Conservation (phyloP, 2,797 vertebrate genomes). For the Leucoraja ocellata region DNA sequence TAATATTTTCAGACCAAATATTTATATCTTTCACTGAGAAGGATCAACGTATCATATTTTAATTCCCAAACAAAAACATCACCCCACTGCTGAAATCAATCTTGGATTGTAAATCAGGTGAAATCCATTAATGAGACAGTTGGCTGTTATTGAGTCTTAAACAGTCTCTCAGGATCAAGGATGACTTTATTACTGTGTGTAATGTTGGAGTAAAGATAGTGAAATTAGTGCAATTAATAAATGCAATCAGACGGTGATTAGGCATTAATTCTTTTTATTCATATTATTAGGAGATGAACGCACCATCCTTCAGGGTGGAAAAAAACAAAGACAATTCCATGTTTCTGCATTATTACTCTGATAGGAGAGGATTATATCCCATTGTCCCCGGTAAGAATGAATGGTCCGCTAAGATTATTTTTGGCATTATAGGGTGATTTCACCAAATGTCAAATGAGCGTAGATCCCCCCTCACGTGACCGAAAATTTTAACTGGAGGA, state of each 20-base stretch:
- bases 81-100: not conserved
- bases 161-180: no score
- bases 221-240: not conserved
- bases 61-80: not conserved
- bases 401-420: not conserved
- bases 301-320: constrained; percentile 65
- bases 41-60: not conserved
- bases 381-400: constrained; percentile 59
- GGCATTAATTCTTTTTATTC: not conserved
- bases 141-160: not conserved
- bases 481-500: no score
- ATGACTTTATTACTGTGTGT: no score
- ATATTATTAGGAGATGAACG: constrained; percentile 62
- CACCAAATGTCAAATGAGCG: no score
- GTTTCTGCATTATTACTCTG: constrained; percentile 65
- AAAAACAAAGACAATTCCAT: constrained; percentile 61
- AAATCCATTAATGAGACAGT: not conserved
- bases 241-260: not conserved
- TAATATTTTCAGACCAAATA: not conserved
- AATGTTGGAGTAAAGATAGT: not conserved
- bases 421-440: no score
- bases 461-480: no score
- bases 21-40: not conserved
- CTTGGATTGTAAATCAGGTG: not conserved
- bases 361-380: constrained; percentile 63